These are phyloP conservation scores for Trachelipus rathkii DNA, from an alignment of 1,140 invertebrate species.

Conservation along the genomic window DNA sequence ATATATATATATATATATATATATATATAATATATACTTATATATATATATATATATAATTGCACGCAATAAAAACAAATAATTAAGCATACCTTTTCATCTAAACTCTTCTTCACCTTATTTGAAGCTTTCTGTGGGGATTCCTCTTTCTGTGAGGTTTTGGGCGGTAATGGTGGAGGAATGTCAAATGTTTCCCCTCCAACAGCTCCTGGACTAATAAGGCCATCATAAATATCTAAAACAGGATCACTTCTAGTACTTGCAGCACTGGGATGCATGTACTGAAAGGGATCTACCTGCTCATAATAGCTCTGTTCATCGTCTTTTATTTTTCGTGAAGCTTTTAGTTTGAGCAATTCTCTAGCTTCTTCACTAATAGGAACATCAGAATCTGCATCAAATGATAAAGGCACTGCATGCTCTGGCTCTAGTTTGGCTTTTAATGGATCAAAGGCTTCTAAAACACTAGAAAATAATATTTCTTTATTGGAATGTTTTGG, in stretches of 20 bases:
- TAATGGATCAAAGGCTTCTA: slow-evolving; percentile 44
- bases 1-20: too few species aligned
- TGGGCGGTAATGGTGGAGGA: slow-evolving; percentile 41
- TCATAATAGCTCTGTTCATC: slow-evolving; percentile 45
- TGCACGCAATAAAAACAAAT: too few species aligned
- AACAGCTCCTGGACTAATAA: slow-evolving; percentile 39
- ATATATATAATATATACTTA: too few species aligned
- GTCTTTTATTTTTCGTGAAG: slow-evolving; percentile 23
- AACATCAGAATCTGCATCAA: slow-evolving; percentile 21
- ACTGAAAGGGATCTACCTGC: slow-evolving; percentile 45
- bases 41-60: too few species aligned
- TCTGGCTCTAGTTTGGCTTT: slow-evolving; percentile 1
- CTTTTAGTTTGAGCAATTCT: slow-evolving; percentile 37
- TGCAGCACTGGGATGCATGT: slow-evolving; percentile 41
- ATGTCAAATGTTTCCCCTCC: slow-evolving; percentile 37
- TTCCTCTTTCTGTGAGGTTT: slow-evolving; percentile 17
- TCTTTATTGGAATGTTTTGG: slow-evolving; percentile 16
- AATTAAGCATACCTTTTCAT: too few species aligned
- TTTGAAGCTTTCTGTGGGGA: not conserved
- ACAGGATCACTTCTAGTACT: slow-evolving; percentile 39
- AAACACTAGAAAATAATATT: slow-evolving; percentile 30
- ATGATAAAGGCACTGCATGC: slow-evolving; percentile 2
- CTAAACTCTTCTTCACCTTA: too few species aligned
- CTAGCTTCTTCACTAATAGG: slow-evolving; percentile 39
- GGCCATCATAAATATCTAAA: slow-evolving; percentile 39